Evolutionary conservation across 1,140 invertebrate species (phyloP).

Genomic region (Trichonephila clavipes): DNA sequence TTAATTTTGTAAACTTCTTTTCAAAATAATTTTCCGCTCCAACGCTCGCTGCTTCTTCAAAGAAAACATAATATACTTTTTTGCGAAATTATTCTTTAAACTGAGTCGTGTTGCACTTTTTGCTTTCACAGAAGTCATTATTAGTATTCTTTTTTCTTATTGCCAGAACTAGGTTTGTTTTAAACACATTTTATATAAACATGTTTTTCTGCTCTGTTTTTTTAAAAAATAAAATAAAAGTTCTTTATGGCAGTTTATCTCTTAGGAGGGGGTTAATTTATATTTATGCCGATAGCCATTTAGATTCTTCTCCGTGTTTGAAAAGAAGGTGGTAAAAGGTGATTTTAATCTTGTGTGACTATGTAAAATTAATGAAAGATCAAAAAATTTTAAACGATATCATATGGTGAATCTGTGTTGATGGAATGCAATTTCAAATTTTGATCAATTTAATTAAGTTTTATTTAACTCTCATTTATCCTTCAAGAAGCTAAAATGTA

Average conservation of each 20-base stretch:
- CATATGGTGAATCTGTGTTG: no score
- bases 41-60: background rate
- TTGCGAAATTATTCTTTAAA: slow-evolving; percentile 14
- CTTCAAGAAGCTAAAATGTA: no score
- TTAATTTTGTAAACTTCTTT: slow-evolving; percentile 47
- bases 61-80: slow-evolving; percentile 41
- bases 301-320: no score
- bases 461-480: no score
- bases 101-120: background rate
- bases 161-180: background rate
- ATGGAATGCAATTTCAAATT: no score
- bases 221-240: background rate
- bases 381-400: no score
- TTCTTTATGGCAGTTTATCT: background rate
- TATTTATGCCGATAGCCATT: background rate
- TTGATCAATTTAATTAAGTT: no score
- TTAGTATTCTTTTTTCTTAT: background rate
- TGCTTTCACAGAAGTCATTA: background rate
- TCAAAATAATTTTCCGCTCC: slow-evolving; percentile 55
- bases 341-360: no score
- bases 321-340: no score
- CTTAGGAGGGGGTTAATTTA: no score
- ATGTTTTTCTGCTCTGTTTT: background rate
- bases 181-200: background rate
- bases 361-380: no score